Conservation (phyloP, 2,113 vertebrate species). For the Thryonomys swinderianus region DNA sequence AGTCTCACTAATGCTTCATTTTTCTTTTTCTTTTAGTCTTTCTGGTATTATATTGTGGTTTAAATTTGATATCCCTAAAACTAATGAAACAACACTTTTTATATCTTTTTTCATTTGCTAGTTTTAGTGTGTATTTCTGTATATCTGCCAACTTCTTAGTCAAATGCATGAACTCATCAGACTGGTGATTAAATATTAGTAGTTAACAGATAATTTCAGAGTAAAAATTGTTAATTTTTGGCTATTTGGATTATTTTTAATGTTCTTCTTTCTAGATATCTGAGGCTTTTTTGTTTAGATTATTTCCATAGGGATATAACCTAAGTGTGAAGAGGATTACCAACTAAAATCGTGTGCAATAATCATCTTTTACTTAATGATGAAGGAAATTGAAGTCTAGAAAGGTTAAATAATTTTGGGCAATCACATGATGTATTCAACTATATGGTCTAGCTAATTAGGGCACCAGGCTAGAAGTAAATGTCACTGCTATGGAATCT, state of each 20-base stretch:
- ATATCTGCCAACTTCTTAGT: background rate
- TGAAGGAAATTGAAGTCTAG: background rate
- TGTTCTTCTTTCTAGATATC: background rate
- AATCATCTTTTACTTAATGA: background rate
- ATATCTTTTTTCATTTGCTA: background rate
- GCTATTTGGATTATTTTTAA: background rate
- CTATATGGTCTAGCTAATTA: background rate
- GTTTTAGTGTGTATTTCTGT: background rate
- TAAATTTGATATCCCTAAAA: conserved; percentile 17
- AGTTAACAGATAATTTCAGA: background rate
- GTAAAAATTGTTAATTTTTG: background rate
- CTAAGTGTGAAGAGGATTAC: background rate
- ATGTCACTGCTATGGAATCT: background rate
- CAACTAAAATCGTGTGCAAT: background rate
- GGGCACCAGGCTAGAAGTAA: background rate
- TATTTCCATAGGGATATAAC: background rate
- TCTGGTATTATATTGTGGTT: background rate
- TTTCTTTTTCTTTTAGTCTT: background rate
- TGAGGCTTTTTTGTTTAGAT: background rate
- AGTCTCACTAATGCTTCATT: background rate
- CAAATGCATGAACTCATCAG: background rate
- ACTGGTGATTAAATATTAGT: background rate
- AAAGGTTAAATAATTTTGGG: background rate
- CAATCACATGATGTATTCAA: background rate
- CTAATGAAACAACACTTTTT: background rate